Conservation (phyloP, 2,797 vertebrate genomes). For the Chaetophractus vellerosus region DNA sequence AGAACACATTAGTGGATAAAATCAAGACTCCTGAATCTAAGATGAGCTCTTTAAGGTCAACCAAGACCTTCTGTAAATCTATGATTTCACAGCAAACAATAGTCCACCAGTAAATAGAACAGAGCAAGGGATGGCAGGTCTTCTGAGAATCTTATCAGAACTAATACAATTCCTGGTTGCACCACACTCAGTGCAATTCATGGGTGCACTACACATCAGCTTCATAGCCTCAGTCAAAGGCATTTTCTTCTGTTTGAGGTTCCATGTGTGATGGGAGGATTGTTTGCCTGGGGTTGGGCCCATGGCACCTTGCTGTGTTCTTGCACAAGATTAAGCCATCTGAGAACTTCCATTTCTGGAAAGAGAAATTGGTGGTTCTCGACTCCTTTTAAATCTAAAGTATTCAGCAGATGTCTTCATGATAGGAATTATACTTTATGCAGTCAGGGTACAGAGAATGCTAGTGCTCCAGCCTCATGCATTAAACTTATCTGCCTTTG, state of each 20-base stretch:
- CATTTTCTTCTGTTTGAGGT: not conserved
- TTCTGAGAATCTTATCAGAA: not conserved
- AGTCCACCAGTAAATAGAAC: not conserved
- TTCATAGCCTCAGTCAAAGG: not conserved
- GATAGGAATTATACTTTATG: not conserved
- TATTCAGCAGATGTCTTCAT: too few relatives aligned
- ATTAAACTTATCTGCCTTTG: too few relatives aligned
- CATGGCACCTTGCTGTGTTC: not conserved
- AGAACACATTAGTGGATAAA: not conserved
- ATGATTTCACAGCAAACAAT: not conserved
- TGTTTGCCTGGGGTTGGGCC: accelerated
- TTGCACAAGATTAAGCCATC: too few relatives aligned
- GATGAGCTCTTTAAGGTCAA: not conserved
- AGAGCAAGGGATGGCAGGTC: not conserved
- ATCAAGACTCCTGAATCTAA: not conserved
- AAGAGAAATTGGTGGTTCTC: not conserved
- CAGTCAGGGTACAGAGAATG: too few relatives aligned
- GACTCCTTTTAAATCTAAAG: not conserved
- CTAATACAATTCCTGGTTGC: not conserved
- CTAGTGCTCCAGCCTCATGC: accelerated
- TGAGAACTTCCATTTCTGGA: not conserved
- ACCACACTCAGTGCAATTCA: not conserved
- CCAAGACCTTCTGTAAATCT: not conserved
- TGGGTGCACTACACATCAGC: not conserved
- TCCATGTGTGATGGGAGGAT: accelerated